phyloP scores from a whole-genome alignment of 2,113 vertebrate species.

The Percina caprodes region DNA sequence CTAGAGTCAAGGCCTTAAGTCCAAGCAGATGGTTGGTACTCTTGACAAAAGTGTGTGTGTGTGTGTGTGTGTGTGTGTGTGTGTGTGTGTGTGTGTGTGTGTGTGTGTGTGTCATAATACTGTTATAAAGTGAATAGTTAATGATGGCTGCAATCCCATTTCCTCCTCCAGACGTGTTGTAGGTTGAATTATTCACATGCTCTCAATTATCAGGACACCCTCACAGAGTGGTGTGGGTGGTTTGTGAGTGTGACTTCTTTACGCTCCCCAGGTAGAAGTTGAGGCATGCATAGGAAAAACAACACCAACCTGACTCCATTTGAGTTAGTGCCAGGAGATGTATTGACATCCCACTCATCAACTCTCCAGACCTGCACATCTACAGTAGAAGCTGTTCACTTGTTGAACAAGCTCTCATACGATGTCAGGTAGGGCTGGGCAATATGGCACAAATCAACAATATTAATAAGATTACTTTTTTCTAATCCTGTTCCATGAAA shows the following conservation, averaged over 20 bases:
- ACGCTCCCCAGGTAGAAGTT: constrained; percentile 49
- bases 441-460: background rate
- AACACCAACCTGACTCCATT: background rate
- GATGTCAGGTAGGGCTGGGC: background rate
- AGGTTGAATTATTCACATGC: constrained; percentile 80
- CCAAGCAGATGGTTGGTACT: constrained; percentile 66
- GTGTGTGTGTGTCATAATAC: constrained; percentile 58
- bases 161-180: constrained; percentile 62
- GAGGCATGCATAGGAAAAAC: constrained; percentile 35
- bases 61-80: constrained; percentile 24
- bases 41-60: constrained; percentile 47
- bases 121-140: constrained; percentile 76
- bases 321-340: constrained; percentile 28
- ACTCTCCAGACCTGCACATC: constrained; percentile 1
- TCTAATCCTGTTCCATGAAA: background rate
- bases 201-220: constrained; percentile 71
- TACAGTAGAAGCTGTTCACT: constrained; percentile 15
- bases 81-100: constrained; percentile 30
- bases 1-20: constrained; percentile 44
- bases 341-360: constrained; percentile 30
- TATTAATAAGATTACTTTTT: background rate
- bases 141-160: constrained; percentile 61
- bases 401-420: constrained; percentile 24
- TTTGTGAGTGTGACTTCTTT: constrained; percentile 25
- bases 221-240: constrained; percentile 19